Conservation (phyloP, 2,113 vertebrate species). For the Conger conger region DNA sequence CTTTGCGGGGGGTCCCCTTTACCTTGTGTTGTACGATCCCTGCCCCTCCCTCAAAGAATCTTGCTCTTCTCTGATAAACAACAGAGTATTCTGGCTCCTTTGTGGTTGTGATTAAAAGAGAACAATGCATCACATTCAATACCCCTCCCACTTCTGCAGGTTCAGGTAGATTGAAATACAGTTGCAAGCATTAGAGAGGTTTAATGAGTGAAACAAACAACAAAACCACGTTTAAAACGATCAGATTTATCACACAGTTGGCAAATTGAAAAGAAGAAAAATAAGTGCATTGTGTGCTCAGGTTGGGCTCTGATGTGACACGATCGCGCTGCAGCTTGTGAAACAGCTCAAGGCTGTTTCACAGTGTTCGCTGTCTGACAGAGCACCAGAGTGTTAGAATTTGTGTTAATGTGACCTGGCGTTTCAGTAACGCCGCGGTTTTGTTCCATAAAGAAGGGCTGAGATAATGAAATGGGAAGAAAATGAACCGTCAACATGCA, state of each 20-base stretch:
- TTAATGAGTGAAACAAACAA: not conserved
- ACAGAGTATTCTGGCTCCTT: conserved; percentile 81
- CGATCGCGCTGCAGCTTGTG: not conserved
- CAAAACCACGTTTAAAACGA: not conserved
- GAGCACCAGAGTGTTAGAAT: not conserved
- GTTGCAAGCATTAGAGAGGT: not conserved
- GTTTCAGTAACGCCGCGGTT: conserved; percentile 27
- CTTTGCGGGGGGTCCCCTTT: conserved; percentile 39
- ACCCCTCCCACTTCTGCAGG: not conserved
- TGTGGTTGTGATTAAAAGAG: conserved; percentile 67
- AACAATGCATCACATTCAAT: conserved; percentile 67
- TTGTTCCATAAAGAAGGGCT: conserved; percentile 61
- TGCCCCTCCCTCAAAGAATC: conserved; percentile 78
- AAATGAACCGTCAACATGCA: conserved; percentile 65
- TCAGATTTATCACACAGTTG: not conserved
- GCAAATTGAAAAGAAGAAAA: not conserved
- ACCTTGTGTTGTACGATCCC: conserved; percentile 79
- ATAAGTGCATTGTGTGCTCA: not conserved
- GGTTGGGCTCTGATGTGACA: not conserved
- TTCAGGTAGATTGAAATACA: not conserved
- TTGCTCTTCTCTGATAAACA: conserved; percentile 79
- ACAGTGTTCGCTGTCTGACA: not conserved
- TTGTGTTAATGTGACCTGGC: conserved; percentile 29
- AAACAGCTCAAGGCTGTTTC: not conserved
- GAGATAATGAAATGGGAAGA: conserved; percentile 60